Evolutionary conservation across 2,113 vertebrate species (phyloP).

Genomic region (Pholis gunnellus): DNA sequence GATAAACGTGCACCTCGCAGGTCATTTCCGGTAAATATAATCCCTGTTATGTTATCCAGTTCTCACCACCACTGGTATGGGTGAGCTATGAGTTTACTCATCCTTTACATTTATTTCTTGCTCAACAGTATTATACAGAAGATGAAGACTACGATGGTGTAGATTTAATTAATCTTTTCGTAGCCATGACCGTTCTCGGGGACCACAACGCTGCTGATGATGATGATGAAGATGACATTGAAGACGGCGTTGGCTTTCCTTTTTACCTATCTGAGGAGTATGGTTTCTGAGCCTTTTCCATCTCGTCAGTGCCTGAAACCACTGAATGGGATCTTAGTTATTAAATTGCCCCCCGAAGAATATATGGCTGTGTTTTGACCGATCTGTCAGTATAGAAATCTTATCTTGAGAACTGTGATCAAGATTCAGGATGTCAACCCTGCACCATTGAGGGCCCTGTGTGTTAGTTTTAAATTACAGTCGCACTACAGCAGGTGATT

Average conservation of each 20-base stretch:
- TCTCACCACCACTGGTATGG: not conserved
- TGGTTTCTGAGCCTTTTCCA: slow-evolving; percentile 24
- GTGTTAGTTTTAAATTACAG: not conserved
- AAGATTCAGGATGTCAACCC: not conserved
- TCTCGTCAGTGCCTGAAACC: slow-evolving; percentile 31
- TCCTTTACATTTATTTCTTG: not conserved
- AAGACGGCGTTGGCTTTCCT: slow-evolving; percentile 34
- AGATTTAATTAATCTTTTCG: slow-evolving; percentile 72
- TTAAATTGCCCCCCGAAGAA: not conserved
- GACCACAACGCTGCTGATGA: not conserved
- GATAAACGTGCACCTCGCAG: slow-evolving; percentile 62
- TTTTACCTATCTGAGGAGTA: slow-evolving; percentile 48
- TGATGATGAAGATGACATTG: not conserved
- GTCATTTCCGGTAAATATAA: slow-evolving; percentile 62
- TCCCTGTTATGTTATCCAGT: not conserved
- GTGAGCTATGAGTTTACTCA: not conserved
- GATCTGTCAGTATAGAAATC: slow-evolving; percentile 1
- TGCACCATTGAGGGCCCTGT: not conserved
- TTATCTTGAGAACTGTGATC: not conserved
- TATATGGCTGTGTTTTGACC: slow-evolving; percentile 19
- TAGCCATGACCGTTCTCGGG: slow-evolving; percentile 75
- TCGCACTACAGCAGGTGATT: not conserved
- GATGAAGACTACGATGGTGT: slow-evolving; percentile 78
- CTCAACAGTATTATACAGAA: slow-evolving; percentile 51
- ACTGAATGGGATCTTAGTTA: not conserved